Conservation (phyloP, 2,888 invertebrate genomes). For the Chrysolina oricalcia region DNA sequence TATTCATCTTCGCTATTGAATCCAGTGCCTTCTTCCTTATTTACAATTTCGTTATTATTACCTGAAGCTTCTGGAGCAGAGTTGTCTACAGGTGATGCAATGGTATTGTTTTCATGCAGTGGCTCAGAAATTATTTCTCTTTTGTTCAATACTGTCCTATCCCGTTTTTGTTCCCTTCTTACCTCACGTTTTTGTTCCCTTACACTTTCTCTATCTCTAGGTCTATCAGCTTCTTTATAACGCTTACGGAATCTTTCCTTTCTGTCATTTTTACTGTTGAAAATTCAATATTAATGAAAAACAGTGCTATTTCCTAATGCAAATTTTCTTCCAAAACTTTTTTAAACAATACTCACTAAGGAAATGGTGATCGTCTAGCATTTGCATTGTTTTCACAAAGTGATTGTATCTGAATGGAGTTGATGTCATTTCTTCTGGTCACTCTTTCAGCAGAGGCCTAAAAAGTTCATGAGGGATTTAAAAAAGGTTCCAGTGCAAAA, state of each 20-base stretch:
- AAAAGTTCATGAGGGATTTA: constrained; percentile 50
- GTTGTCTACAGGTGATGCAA: constrained; percentile 58
- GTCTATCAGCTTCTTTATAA: constrained; percentile 66
- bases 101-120: constrained; percentile 59
- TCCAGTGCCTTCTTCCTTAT: constrained; percentile 69
- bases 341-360: constrained; percentile 59
- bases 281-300: neutral
- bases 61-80: constrained; percentile 61
- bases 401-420: constrained; percentile 60
- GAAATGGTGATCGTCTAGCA: constrained; percentile 62
- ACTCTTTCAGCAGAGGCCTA: constrained; percentile 66
- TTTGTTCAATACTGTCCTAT: constrained; percentile 62
- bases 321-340: neutral
- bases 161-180: constrained; percentile 63
- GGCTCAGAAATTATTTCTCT: constrained; percentile 65
- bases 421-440: constrained; percentile 67
- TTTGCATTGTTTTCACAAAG: constrained; percentile 58
- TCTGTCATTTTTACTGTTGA: constrained; percentile 62
- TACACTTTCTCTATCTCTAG: constrained; percentile 64
- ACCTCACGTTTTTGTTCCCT: constrained; percentile 67
- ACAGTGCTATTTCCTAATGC: neutral
- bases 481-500: constrained; percentile 37
- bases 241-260: constrained; percentile 67
- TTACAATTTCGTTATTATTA: constrained; percentile 62
- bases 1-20: constrained; percentile 72